phyloP scores from a whole-genome alignment of 2,888 invertebrate species.

The Caenorhabditis parvicauda region DNA sequence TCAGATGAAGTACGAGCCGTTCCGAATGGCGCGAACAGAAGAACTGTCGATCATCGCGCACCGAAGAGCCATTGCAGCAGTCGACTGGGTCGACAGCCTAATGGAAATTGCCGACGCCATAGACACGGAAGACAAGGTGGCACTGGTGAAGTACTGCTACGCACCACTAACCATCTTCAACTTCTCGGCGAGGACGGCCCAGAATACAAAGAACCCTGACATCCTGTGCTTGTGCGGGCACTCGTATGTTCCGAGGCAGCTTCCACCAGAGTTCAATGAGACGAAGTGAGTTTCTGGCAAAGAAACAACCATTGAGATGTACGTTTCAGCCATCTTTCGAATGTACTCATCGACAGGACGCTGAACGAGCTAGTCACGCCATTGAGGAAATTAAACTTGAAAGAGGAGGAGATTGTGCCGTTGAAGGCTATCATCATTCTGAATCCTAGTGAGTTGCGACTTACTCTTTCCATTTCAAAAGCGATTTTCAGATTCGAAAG shows the following conservation, averaged over 20 bases:
- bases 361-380: slow-evolving; percentile 59
- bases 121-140: slow-evolving; percentile 58
- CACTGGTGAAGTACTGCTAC: slow-evolving; percentile 57
- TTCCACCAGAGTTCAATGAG: slow-evolving; percentile 60
- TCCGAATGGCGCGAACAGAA: slow-evolving; percentile 53
- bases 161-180: slow-evolving; percentile 61
- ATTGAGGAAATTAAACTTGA: slow-evolving; percentile 53
- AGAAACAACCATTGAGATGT: slow-evolving; percentile 1
- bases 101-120: slow-evolving; percentile 54
- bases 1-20: slow-evolving; percentile 60
- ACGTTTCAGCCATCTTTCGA: slow-evolving; percentile 56
- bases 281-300: slow-evolving; percentile 44
- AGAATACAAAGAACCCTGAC: slow-evolving; percentile 60
- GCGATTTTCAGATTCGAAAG: slow-evolving; percentile 50
- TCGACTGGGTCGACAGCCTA: slow-evolving; percentile 60
- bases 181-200: slow-evolving; percentile 59
- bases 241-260: slow-evolving; percentile 54
- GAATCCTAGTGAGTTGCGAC: slow-evolving; percentile 51
- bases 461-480: not conserved
- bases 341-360: slow-evolving; percentile 59
- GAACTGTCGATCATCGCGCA: slow-evolving; percentile 59
- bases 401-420: slow-evolving; percentile 60
- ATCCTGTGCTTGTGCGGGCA: slow-evolving; percentile 57
- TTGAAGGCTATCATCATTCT: slow-evolving; percentile 60
- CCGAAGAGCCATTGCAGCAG: slow-evolving; percentile 58